phyloP scores from a whole-genome alignment of 2,113 vertebrate genomes.

The Callorhinus ursinus region DNA sequence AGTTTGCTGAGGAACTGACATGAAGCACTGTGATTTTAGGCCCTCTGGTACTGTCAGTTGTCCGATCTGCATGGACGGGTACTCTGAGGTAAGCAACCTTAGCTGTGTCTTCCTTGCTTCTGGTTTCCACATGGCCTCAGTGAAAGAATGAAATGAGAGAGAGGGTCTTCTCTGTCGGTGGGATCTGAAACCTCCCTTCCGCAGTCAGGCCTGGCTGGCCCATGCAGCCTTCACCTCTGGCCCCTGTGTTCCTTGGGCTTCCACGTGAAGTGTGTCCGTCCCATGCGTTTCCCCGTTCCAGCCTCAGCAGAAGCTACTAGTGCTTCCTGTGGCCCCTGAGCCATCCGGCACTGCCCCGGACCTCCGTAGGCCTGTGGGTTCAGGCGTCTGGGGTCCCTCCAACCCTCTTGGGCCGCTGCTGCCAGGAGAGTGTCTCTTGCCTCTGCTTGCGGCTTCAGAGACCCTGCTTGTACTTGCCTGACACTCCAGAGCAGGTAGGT shows the following conservation, averaged over 20 bases:
- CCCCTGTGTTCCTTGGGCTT: not conserved
- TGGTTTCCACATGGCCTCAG: not conserved
- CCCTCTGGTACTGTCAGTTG: conserved; percentile 91
- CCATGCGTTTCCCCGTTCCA: not conserved
- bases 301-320: not conserved
- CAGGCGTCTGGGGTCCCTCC: rapidly evolving
- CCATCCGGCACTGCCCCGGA: not conserved
- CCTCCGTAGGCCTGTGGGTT: not conserved
- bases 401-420: not conserved
- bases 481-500: not conserved
- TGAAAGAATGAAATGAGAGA: not conserved
- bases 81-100: conserved; percentile 89
- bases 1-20: conserved; percentile 38
- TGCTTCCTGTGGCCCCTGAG: not conserved
- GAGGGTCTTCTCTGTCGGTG: not conserved
- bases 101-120: rapidly evolving
- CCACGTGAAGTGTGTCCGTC: no score
- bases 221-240: rapidly evolving
- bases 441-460: not conserved
- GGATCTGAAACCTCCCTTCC: not conserved
- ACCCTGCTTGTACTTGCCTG: rapidly evolving
- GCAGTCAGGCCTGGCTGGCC: rapidly evolving
- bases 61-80: conserved; percentile 95
- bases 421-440: not conserved
- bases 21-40: conserved; percentile 81